Percentiles rank a stretch among this genome's conserved stretches.
Conservation (phyloP, 2,888 invertebrate genomes). For the Camptogramma bilineatum region DNA sequence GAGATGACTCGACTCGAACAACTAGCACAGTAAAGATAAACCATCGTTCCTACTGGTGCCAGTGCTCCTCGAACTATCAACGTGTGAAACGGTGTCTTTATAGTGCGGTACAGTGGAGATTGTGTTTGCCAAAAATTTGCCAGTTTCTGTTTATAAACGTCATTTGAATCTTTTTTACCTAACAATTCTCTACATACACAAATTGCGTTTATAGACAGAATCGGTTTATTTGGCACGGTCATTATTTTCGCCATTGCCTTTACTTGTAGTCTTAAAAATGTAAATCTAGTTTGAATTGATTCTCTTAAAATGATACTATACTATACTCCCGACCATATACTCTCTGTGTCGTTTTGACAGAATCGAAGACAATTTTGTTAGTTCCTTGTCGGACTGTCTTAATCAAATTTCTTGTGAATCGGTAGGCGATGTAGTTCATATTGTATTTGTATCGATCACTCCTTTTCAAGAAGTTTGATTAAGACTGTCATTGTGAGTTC, state of each 20-base stretch:
- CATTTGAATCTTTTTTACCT: conserved; percentile 31
- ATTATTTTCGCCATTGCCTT: conserved; percentile 32
- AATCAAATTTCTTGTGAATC: conserved; percentile 12
- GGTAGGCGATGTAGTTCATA: conserved; percentile 22
- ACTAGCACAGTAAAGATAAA: not conserved
- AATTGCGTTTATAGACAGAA: conserved; percentile 9
- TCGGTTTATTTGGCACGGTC: conserved; percentile 2
- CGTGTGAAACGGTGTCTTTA: conserved; percentile 4
- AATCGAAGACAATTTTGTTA: conserved; percentile 41
- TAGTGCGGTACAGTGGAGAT: conserved; percentile 13
- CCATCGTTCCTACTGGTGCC: conserved; percentile 9
- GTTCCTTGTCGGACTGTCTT: conserved; percentile 21
- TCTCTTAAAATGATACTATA: conserved; percentile 46
- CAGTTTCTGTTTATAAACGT: conserved; percentile 12
- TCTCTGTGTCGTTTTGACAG: conserved; percentile 46
- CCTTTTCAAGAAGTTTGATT: conserved; percentile 12
- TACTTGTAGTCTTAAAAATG: conserved; percentile 5
- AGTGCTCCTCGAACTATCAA: not conserved
- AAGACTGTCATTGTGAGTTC: not conserved
- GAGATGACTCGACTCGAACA: not conserved
- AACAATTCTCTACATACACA: conserved; percentile 25
- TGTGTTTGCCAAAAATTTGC: conserved; percentile 2
- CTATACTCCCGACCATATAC: conserved; percentile 47
- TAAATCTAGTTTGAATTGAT: conserved; percentile 33
- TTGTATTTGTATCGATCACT: conserved; percentile 18